A percentile compares a stretch with the other conserved stretches of the same genome.
phyloP scores from a whole-genome alignment of 2,113 vertebrate genomes.

The Tragelaphus scriptus region DNA sequence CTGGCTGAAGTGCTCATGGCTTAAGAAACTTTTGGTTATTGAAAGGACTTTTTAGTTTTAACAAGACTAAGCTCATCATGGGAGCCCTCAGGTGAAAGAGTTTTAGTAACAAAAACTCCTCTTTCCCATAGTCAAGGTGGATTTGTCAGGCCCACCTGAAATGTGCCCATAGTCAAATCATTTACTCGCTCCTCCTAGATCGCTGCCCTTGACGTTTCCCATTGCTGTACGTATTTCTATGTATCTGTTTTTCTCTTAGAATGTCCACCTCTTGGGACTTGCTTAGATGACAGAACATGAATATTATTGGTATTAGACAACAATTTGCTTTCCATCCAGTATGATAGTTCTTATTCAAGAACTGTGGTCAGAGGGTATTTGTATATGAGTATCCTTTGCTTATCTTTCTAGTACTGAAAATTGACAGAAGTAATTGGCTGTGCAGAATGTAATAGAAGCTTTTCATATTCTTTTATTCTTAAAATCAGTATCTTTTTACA shows the following conservation, averaged over 20 bases:
- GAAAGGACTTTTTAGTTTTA: slow-evolving; percentile 77
- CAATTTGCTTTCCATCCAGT: slow-evolving; percentile 61
- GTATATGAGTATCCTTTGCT: slow-evolving; percentile 64
- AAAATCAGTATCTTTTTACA: slow-evolving; percentile 76
- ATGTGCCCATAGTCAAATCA: slow-evolving; percentile 74
- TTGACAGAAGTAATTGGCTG: slow-evolving; percentile 71
- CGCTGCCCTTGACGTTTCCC: slow-evolving; percentile 62
- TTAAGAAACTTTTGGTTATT: slow-evolving; percentile 79
- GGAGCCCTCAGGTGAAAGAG: slow-evolving; percentile 74
- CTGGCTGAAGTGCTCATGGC: slow-evolving; percentile 78
- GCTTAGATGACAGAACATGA: slow-evolving; percentile 63
- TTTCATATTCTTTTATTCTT: slow-evolving; percentile 68
- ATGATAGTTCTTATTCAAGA: slow-evolving; percentile 56
- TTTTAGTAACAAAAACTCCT: slow-evolving; percentile 65
- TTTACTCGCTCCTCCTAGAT: slow-evolving; percentile 59
- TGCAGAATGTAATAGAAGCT: slow-evolving; percentile 73
- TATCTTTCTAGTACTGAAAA: slow-evolving; percentile 66
- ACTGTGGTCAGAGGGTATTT: slow-evolving; percentile 52
- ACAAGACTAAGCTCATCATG: slow-evolving; percentile 75
- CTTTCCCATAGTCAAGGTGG: slow-evolving; percentile 71
- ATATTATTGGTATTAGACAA: slow-evolving; percentile 42
- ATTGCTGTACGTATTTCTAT: slow-evolving; percentile 37
- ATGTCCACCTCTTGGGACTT: slow-evolving; percentile 48
- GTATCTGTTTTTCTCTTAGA: slow-evolving; percentile 26
- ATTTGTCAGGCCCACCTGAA: slow-evolving; percentile 78